Base-by-base conservation (phyloP, 2,888 invertebrate genomes). In the Apodemia zela region DNA sequence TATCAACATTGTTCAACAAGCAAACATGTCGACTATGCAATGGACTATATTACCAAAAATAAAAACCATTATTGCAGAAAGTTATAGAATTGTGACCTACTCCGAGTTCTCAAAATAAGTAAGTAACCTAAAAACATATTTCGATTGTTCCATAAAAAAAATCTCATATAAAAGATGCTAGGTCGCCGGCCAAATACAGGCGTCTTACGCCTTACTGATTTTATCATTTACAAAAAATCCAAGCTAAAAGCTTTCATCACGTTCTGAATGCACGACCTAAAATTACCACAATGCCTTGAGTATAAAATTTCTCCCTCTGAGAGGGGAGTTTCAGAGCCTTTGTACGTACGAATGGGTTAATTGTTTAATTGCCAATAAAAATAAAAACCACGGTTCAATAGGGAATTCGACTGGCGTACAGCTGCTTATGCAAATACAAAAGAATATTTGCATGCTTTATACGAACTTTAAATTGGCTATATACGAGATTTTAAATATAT, bases 281-380 rank as follows among this genome's bases (percentile, higher is more conserved):
- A 85, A 77, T 75, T 74, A 82, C 79, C 79, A 86, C 85, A 85
- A 84, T 83, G 76, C 77, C 76, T 75, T 83, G 82, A 78, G 89
- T 87, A 85, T 88, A 87, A 84, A 89, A 89, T 89, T 89, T 87
- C 88, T 80, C 81, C 75, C 73, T 75, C 74, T 73, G 74, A 74
- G 75, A 79, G 76, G 85, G 83, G 83, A 77, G 73, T 72, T 75
- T 74, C 73, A 73, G 76, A 77, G 73, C 80, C 75, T 84, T 88
- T 90, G 82, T 88, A 73, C 76, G 71, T 69, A 77, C 78, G 82
- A 82, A 85, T 81, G 84, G 87, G 82, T 85, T 89, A 90, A 90
- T 90, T 91, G 90, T 90, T 85, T 90, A 89, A 91, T 91, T 85
- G 85, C 81, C 84, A 89, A 89, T 90, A 89, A 91, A 86, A 91